phyloP scores from a whole-genome alignment of 1,140 invertebrate species.

The Matsumurasca onukii region DNA sequence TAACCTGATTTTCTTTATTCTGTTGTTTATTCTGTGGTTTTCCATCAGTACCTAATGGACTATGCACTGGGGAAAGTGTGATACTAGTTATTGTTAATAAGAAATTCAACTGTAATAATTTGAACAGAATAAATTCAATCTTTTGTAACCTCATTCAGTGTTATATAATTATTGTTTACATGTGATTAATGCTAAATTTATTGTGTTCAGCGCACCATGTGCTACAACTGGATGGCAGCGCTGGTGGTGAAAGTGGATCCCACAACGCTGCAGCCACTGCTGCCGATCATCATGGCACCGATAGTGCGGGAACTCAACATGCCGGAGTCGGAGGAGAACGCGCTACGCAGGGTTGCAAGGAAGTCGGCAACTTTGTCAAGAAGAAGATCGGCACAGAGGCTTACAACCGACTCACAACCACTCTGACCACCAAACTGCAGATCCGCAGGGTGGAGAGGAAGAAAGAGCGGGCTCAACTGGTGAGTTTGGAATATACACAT shows the following conservation, averaged over 20 bases:
- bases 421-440: constrained; percentile 58
- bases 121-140: no score
- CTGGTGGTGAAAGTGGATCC: constrained; percentile 57
- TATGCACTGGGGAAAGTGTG: no score
- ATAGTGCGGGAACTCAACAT: constrained; percentile 67
- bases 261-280: constrained; percentile 53
- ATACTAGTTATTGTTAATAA: no score
- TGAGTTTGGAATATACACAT: constrained; percentile 41
- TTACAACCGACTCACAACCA: constrained; percentile 60
- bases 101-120: no score
- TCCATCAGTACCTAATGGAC: no score
- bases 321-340: constrained; percentile 39
- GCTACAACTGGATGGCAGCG: constrained; percentile 74
- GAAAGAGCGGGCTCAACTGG: constrained; percentile 57
- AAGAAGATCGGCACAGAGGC: constrained; percentile 62
- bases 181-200: background rate
- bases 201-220: constrained; percentile 56
- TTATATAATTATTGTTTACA: background rate
- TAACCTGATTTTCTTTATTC: no score
- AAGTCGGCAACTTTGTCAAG: constrained; percentile 65
- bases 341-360: constrained; percentile 55
- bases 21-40: no score
- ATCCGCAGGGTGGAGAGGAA: constrained; percentile 66
- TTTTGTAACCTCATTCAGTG: constrained; percentile 9
- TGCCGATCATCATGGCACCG: constrained; percentile 61